Evolutionary conservation across 2,797 vertebrate genomes (phyloP), one percentile per base, ranked within the genome.

Genomic region (Tenualosa thibaudeaui): DNA sequence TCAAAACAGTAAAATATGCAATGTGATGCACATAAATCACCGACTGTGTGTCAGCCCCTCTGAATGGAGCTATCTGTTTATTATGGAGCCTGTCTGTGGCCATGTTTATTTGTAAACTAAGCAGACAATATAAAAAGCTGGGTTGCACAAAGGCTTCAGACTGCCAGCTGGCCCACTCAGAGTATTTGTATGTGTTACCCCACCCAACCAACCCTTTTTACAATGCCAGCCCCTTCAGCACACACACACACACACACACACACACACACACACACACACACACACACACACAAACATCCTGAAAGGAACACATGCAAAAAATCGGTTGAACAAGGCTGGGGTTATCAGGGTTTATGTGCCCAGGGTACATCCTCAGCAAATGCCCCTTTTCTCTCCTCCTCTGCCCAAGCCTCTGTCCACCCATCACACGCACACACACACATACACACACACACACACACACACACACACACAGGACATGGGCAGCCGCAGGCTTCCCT

Each of bases 101-200:
- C 89, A 89, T 93, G 92, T 92, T 93, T 92, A 91, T 92, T 92
- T 93, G 91, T 91, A 90, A 92, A 93, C 88, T 89, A 89, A 91
- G 90, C 90, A 93, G 90, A 92, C 91, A 93, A 91, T 91, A 92
- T 93, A 91, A 92, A 91, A 91, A 90, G 88, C 91, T 92, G 88
- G 88, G 89, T 88, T 90, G 88, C 88, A 91, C 89, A 92, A 93
- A 92, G 90, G 91, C 88, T 89, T 89, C 84, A 88, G 88, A 88
- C 90, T 92, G 91, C 93, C 93, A 94, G 92, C 92, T 94, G 92
- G 92, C 92, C 75, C 85, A 91, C 87, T 90, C 83, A 90, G 90
- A 85, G 86, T 90, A 88, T 89, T 89, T 86, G 90, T 50, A 84
- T 78, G 71, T 78, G 40, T 78, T 68, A 37, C 53, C 24, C 56